Conservation (phyloP, 1,140 invertebrate genomes). For the Sinonovacula constricta region DNA sequence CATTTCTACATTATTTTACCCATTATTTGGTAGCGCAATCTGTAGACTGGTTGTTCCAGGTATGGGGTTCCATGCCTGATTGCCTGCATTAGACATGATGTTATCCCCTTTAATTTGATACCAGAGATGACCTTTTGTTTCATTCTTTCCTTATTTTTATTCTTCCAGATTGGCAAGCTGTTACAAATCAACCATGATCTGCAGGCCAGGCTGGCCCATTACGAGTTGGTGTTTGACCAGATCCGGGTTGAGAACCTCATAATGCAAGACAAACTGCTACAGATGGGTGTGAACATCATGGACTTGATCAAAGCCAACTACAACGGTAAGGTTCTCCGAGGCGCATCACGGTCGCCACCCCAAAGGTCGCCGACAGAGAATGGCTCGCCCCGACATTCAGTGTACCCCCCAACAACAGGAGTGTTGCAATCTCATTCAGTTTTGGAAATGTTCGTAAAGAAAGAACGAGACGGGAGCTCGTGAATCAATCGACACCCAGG, state of each 20-base stretch:
- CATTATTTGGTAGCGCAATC: too few species aligned
- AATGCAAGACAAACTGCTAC: conserved; percentile 45
- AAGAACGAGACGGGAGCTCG: conserved; percentile 32
- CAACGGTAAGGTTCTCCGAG: conserved; percentile 23
- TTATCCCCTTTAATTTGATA: too few species aligned
- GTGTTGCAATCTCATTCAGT: neutral
- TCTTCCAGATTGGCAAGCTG: conserved; percentile 44
- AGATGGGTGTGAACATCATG: conserved; percentile 45
- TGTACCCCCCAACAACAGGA: conserved; percentile 6
- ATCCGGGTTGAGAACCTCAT: conserved; percentile 44
- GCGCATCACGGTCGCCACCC: conserved; percentile 26
- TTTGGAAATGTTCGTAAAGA: conserved; percentile 27
- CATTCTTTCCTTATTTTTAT: too few species aligned
- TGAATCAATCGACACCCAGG: too few species aligned
- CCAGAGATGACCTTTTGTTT: too few species aligned
- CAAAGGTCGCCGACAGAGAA: conserved; percentile 34
- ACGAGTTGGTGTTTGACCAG: conserved; percentile 45
- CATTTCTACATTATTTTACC: too few species aligned
- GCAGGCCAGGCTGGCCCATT: conserved; percentile 27
- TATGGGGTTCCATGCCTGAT: too few species aligned
- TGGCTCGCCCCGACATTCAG: neutral
- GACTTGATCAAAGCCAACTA: conserved; percentile 30
- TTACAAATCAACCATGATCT: conserved; percentile 46
- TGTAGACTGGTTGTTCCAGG: too few species aligned
- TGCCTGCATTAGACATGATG: too few species aligned